Evolutionary conservation across 2,888 invertebrate species (phyloP).

Genomic region (Agriopis aurantiaria): DNA sequence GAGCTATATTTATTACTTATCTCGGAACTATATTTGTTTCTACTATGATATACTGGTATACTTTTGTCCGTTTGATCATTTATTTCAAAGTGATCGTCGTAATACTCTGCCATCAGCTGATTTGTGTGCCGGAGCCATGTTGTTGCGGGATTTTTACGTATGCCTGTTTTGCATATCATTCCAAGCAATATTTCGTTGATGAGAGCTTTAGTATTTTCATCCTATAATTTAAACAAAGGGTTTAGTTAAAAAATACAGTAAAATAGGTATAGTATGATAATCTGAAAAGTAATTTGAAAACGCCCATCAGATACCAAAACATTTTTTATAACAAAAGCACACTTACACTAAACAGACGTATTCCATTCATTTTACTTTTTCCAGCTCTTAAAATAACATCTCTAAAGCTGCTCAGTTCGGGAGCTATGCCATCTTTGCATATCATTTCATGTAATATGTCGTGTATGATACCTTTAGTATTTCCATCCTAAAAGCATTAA

Average conservation of each 20-base stretch:
- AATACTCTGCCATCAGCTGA: background rate
- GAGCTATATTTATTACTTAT: background rate
- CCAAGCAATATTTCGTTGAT: background rate
- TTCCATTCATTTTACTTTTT: background rate
- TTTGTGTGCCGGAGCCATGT: background rate
- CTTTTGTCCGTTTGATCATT: background rate
- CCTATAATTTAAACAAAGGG: background rate
- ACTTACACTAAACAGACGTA: background rate
- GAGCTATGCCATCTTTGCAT: background rate
- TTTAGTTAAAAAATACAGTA: background rate
- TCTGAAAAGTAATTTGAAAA: background rate
- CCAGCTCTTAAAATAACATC: background rate
- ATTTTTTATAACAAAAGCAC: too few relatives aligned
- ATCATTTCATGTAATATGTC: background rate
- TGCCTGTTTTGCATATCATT: constrained; percentile 1
- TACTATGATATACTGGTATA: too few relatives aligned
- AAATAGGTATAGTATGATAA: too few relatives aligned
- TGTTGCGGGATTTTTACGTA: background rate
- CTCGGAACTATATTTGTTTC: background rate
- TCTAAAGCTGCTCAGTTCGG: background rate
- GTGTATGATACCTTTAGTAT: background rate
- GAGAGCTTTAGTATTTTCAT: background rate
- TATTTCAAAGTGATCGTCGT: background rate
- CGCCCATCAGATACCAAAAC: too few relatives aligned
- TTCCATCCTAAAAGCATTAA: background rate